phyloP scores from a whole-genome alignment of 2,113 vertebrate genomes.

The Pheucticus melanocephalus region DNA sequence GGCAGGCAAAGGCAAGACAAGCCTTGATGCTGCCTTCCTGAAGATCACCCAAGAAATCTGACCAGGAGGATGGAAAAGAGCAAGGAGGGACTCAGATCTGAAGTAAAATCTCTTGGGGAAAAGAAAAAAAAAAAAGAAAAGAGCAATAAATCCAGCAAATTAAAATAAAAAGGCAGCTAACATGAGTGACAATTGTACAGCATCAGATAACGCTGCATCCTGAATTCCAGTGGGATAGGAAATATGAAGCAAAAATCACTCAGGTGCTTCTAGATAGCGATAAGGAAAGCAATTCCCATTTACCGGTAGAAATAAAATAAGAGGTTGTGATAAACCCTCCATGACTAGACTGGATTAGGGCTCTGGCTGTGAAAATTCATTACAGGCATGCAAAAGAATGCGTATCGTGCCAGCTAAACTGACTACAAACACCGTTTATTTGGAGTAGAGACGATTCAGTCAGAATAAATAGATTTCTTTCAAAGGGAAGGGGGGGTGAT shows the following conservation, averaged over 20 bases:
- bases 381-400: slow-evolving; percentile 48
- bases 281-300: slow-evolving; percentile 47
- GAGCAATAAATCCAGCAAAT: neutral
- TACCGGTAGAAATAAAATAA: slow-evolving; percentile 32
- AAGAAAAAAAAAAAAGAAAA: no score
- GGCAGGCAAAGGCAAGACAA: slow-evolving; percentile 28
- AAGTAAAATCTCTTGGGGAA: neutral
- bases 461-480: slow-evolving; percentile 60
- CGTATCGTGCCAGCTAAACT: neutral
- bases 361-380: slow-evolving; percentile 64
- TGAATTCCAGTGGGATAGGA: slow-evolving; percentile 25
- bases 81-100: neutral
- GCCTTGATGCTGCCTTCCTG: neutral
- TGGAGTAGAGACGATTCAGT: neutral
- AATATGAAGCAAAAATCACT: neutral
- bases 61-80: neutral
- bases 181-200: neutral
- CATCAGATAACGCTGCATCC: slow-evolving; percentile 7
- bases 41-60: neutral
- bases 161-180: slow-evolving; percentile 30
- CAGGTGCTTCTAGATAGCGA: slow-evolving; percentile 13
- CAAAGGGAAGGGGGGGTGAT: neutral
- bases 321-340: slow-evolving; percentile 37
- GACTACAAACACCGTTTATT: slow-evolving; percentile 49
- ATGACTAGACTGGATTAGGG: slow-evolving; percentile 51